Evolutionary conservation across 2,797 vertebrate species (phyloP), one percentile per base, ranked within the genome.

Genomic region (Dryobates pubescens): DNA sequence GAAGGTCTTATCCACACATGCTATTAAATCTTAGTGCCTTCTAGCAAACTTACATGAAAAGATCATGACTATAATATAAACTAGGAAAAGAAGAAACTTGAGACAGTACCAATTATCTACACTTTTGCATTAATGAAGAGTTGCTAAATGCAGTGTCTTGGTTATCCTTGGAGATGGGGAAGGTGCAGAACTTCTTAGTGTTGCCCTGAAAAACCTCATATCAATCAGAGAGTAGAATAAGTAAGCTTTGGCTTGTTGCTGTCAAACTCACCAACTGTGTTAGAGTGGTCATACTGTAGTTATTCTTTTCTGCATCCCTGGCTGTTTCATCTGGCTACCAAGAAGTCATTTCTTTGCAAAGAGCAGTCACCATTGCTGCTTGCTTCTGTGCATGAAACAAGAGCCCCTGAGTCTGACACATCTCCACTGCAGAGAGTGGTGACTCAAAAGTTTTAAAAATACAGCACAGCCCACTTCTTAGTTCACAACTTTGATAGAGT

Each of bases 371-470:
- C 41, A 24, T 69, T 0, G 0, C 58, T 13, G 1, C 56, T 94
- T 7, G 7, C 51, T 92, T 84, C 86, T 90, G 72, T 84, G 75
- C 72, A 45, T 0, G 2, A 81, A 86, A 32, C 72, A 69, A 77
- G 70, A 91, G 78, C 78, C 59, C 69, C 49, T 51, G 56, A 96
- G 91, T 93, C 96, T 96, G 95, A 94, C 93, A 94, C 92, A 67
- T 95, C 75, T 87, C 64, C 2, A 8, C n/a, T 24, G 86, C 63
- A 67, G 63, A 68, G 56, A 78, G 59, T 0, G 0, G 72, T 95
- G 95, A 95, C 93, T 96, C 94, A 96, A 96, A 86, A 45, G 22
- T n/a, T 90, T 96, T 32, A 91, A 96, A 96, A 95, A 94, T 92
- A 85, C 34, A 70, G 84, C 51, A 45, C 91, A 93, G 34, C 95